Evolutionary conservation across 2,888 invertebrate species (phyloP).

Genomic region (Cactoblastis cactorum): DNA sequence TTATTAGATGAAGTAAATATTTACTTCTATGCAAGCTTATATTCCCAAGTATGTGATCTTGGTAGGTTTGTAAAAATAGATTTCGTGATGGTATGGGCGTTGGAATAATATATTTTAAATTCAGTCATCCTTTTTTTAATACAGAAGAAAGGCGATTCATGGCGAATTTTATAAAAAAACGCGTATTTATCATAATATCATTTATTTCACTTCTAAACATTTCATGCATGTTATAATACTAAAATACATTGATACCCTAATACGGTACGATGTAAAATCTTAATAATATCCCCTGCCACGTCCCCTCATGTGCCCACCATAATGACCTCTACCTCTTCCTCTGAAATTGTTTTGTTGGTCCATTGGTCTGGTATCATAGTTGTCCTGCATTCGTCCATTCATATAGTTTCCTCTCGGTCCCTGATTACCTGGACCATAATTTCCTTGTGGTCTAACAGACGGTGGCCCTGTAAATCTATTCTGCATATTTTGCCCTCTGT

Average conservation of each 20-base stretch:
- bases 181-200: neutral
- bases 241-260: neutral
- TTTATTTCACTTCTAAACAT: slow-evolving; percentile 2
- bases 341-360: slow-evolving; percentile 37
- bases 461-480: neutral
- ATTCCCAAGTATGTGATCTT: no score
- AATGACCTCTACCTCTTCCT: slow-evolving; percentile 39
- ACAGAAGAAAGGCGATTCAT: no score
- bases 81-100: no score
- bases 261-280: neutral
- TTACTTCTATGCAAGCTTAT: no score
- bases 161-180: no score
- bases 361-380: slow-evolving; percentile 18
- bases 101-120: no score
- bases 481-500: slow-evolving; percentile 15
- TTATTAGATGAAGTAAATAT: no score
- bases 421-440: slow-evolving; percentile 28
- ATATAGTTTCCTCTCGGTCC: slow-evolving; percentile 40
- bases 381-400: slow-evolving; percentile 37
- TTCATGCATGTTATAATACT: neutral
- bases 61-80: no score
- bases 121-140: no score
- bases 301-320: slow-evolving; percentile 35
- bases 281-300: slow-evolving; percentile 44
- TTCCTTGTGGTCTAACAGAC: slow-evolving; percentile 14